Evolutionary conservation across 2,888 invertebrate species (phyloP), one percentile per base, ranked within the genome.

Genomic region (Drosophila mercatorum): DNA sequence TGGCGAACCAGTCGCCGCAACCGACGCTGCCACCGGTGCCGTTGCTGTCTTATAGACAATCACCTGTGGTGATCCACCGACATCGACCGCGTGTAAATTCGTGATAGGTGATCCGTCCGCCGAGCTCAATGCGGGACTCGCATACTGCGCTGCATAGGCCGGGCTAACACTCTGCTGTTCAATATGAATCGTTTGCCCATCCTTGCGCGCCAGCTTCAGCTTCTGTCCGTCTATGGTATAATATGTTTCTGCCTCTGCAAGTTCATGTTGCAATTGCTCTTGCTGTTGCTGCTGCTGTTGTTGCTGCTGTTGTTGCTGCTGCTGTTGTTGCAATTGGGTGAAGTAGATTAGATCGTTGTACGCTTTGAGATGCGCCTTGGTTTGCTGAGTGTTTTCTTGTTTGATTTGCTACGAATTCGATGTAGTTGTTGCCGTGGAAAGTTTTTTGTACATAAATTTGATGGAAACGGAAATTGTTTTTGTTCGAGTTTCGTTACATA

Each of bases 291-390:
- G 46, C 4, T 85, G 77, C 38, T 80, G 79, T 22, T 82, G 84
- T 1, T 87, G 87, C n/a, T 89, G 90, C 2, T 90, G 85, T 14
- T 82, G 82, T 26, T 80, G 82, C 26, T 78, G 79, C 57, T 81
- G 75, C 51, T 81, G 79, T 74, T 91, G 92, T 87, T 92, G 91
- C 85, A 91, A 81, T 88, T 91, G 89, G 70, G 91, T 92, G 78
- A 92, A 67, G 93, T 93, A 91, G 70, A 93, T 94, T 80, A 96
- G 86, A 89, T 96, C 96, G 63, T 96, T 95, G 92, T 96, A 96
- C 84, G 95, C 95, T 94, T 96, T 96, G 81, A 95, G 94, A 93
- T 96, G 96, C 78, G 96, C 95, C 93, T 96, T 96, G 72, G 96
- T 95, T 92, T 96, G 96, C 81, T 96, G 83, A 78, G 83, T 81